Percentiles rank a stretch among this genome's conserved stretches.
Conservation (phyloP, 2,888 invertebrate species). For the Agrilus mali region DNA sequence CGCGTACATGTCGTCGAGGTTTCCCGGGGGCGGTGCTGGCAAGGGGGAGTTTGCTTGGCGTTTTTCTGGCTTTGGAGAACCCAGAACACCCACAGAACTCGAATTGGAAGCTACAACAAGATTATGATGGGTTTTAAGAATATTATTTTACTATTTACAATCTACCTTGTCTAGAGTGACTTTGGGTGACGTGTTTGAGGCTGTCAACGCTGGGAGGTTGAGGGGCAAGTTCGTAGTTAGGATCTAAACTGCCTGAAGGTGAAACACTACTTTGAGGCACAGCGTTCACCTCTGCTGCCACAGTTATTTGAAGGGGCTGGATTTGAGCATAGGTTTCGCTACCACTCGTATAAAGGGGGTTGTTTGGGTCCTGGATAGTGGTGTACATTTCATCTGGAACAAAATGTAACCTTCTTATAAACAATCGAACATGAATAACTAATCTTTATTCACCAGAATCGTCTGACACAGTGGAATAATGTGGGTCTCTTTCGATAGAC, state of each 20-base stretch:
- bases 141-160: too few relatives aligned
- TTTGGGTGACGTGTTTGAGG: constrained; percentile 44
- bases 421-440: background rate
- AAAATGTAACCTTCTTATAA: constrained; percentile 6
- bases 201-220: constrained; percentile 50
- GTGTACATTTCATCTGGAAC: constrained; percentile 76
- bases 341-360: constrained; percentile 56
- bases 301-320: constrained; percentile 37
- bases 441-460: constrained; percentile 55
- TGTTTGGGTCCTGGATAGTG: constrained; percentile 69
- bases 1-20: constrained; percentile 82
- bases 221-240: constrained; percentile 32
- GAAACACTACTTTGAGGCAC: constrained; percentile 5
- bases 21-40: constrained; percentile 64
- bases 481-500: constrained; percentile 43
- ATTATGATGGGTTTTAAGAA: too few relatives aligned
- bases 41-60: constrained; percentile 80
- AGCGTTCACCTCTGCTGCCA: constrained; percentile 28
- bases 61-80: constrained; percentile 82
- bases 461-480: constrained; percentile 85
- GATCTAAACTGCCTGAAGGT: constrained; percentile 21
- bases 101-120: constrained; percentile 52
- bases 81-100: constrained; percentile 44
- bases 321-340: constrained; percentile 84
- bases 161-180: constrained; percentile 48